Evolutionary conservation across 1,140 invertebrate species (phyloP).

Genomic region (Cydia fagiglandana): DNA sequence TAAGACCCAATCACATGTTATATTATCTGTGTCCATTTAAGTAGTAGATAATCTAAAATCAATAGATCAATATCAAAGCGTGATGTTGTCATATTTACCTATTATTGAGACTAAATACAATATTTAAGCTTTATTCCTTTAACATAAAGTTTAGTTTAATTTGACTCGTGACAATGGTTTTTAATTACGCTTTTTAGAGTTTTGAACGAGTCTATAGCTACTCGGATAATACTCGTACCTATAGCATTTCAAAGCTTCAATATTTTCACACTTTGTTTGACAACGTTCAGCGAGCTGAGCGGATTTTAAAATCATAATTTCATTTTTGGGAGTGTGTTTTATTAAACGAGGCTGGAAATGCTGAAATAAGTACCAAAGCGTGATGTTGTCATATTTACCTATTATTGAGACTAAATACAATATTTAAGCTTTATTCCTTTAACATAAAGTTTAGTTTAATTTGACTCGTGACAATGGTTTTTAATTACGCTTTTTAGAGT

Average conservation of each 20-base stretch:
- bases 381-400: not conserved
- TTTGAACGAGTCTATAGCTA: too few relatives aligned
- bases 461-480: not conserved
- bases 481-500: too few relatives aligned
- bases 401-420: not conserved
- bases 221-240: too few relatives aligned
- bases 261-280: not conserved
- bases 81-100: not conserved
- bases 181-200: too few relatives aligned
- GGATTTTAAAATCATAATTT: not conserved
- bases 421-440: too few relatives aligned
- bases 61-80: slow-evolving; percentile 1
- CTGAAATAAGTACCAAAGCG: too few relatives aligned
- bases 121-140: too few relatives aligned
- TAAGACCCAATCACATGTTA: not conserved
- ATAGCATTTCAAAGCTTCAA: not conserved
- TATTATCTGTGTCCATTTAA: slow-evolving; percentile 7
- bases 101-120: not conserved
- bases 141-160: too few relatives aligned
- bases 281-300: not conserved
- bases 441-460: too few relatives aligned
- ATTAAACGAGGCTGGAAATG: too few relatives aligned
- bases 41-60: slow-evolving; percentile 3
- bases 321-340: too few relatives aligned
- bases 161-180: not conserved